Evolutionary conservation across 2,113 vertebrate species (phyloP), one percentile per base, ranked within the genome.

Genomic region (Montifringilla adamsi): DNA sequence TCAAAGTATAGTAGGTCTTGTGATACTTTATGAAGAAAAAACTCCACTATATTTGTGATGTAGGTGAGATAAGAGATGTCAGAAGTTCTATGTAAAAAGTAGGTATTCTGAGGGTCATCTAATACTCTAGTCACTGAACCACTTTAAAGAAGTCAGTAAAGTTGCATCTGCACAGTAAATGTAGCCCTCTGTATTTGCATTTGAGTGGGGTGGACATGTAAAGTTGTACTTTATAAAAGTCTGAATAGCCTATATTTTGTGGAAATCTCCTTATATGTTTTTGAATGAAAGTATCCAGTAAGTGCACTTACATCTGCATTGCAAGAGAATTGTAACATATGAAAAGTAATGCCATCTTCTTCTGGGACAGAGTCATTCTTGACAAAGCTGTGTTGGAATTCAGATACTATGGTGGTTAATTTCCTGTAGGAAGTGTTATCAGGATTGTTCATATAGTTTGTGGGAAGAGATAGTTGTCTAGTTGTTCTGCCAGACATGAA

Each of bases 301-400:
- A 72, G 13, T 14, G 11, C 47, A 30, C 35, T 59, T 72, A 64
- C 11, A 49, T 39, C 17, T 73, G 46, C 11, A n/a, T 24, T 60
- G 30, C 0, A 0, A 84, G 31, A 30, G 47, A 37, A 30, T 13
- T 31, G 20, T 10, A 72, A 53, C 11, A 10, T 15, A 11, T 3
- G 50, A 60, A 83, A 88, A 63, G 13, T 23, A 59, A 52, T 18
- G 10, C 28, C 41, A 13, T 21, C 27, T 78, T 84, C 59, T 81
- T 75, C 44, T 59, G 49, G 24, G 12, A 28, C 5, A 10, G 17
- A 10, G 17, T 67, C 6, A 1, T 18, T 73, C 39, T 59, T 75
- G 28, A 47, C 37, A 52, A 78, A 89, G 9, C 6, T 79, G 30
- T 9, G 1, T 2, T 73, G n/a, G 27, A 50, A 56, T 73, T 76